Base-by-base conservation (phyloP, 2,888 invertebrate species). In the Timema cristinae region DNA sequence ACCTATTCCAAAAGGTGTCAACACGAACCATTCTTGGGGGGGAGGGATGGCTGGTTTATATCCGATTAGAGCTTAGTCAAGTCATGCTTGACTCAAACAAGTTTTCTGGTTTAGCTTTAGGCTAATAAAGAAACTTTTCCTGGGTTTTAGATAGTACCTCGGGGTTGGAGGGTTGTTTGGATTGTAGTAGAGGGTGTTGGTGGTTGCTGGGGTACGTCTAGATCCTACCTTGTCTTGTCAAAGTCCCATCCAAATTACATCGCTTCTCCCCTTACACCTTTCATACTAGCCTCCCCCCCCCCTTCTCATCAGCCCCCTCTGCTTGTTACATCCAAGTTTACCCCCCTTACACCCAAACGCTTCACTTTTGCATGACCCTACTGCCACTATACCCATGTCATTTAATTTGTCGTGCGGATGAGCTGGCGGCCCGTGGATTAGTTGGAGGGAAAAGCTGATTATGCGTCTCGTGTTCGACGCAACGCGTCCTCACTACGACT, bases 101-200 rank as follows among this genome's bases (percentile, higher is more conserved):
- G 48, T 32, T 63, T 63, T 48, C 63, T 32, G 47, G 49, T 48
- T 69, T 61, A 69, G 61, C 50, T 69, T 69, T 50, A 15, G 50
- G 51, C 63, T 63, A 69, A 63, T 69, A 63, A 61, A 61, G 69
- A 69, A 69, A 69, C 15, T 69, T 69, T 68, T 49, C 15, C 32
- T 50, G 61, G 8, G 11, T 50, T n/a, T 15, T 56, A 13, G 56
- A 52, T n/a, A 49, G 6, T 32, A 59, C 10, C 11, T 51, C 13
- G 2, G 48, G 11, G 59, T n/a, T 47, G 54, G 15, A 10, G 9
- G 47, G 63, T 59, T 10, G 63, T 47, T 5, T 6, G 16, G 6
- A 63, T 13, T 32, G 47, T 32, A 48, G 32, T 16, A 4, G 61
- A 32, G 32, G 16, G 63, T 6, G 9, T 16, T 13, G 10, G 48